A percentile compares a stretch with the other conserved stretches of the same genome.
phyloP scores from a whole-genome alignment of 2,113 vertebrate genomes.

The Entosphenus tridentatus region DNA sequence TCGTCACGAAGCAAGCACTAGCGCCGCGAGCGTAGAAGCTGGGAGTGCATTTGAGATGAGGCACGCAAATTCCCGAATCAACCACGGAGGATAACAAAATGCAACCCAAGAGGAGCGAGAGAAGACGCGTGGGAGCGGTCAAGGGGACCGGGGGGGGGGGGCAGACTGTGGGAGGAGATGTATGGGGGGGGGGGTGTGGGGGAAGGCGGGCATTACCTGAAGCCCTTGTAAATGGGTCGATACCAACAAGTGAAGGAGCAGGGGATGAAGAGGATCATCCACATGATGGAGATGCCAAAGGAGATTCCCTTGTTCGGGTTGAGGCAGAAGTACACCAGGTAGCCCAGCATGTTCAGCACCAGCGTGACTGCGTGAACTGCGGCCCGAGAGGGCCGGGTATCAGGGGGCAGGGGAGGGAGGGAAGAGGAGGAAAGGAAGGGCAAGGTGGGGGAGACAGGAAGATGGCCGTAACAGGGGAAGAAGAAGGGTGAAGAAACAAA shows the following conservation, averaged over 20 bases:
- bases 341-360: conserved; percentile 70
- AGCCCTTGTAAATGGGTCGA: conserved; percentile 83
- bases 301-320: conserved; percentile 24
- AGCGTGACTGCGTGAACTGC: conserved; percentile 69
- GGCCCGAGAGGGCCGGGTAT: not conserved
- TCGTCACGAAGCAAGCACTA: no score
- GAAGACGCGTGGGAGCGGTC: no score
- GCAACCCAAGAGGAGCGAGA: no score
- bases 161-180: not conserved
- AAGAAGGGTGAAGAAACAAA: no score
- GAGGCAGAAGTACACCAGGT: conserved; percentile 50
- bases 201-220: conserved; percentile 30
- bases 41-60: no score
- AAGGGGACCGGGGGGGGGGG: no score
- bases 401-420: not conserved
- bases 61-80: no score
- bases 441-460: not conserved
- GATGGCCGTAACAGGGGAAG: no score
- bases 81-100: no score
- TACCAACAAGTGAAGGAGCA: conserved; percentile 90
- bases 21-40: no score
- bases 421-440: not conserved
- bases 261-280: conserved; percentile 78
- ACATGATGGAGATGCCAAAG: conserved; percentile 80
- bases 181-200: not conserved